Evolutionary conservation across 2,888 invertebrate genomes (phyloP).

Genomic region (Saturnia pavonia): DNA sequence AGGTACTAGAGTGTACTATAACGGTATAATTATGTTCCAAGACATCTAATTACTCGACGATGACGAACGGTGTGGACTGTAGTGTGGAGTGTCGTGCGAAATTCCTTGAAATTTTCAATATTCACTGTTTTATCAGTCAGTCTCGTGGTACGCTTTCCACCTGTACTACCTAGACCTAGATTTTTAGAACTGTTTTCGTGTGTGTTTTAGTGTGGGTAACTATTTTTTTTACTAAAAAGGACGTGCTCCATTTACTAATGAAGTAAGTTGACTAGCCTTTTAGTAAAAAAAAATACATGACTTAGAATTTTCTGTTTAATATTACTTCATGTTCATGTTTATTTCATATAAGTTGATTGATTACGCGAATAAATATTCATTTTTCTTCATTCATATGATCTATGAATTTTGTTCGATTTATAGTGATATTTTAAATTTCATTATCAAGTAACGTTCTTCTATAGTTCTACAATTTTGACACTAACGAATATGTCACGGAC

Average conservation of each 20-base stretch:
- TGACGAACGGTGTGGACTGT: conserved; percentile 68
- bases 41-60: conserved; percentile 64
- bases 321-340: neutral
- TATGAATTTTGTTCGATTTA: neutral
- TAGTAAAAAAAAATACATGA: no score
- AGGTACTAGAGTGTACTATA: neutral
- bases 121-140: conserved; percentile 48
- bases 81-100: conserved; percentile 70
- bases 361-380: neutral
- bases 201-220: neutral
- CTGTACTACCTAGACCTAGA: conserved; percentile 28
- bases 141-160: conserved; percentile 47
- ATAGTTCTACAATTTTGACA: neutral
- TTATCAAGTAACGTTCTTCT: neutral
- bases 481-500: neutral
- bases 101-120: conserved; percentile 68
- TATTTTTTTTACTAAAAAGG: neutral
- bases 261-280: neutral
- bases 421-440: neutral
- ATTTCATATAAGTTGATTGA: neutral
- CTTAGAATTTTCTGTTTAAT: neutral
- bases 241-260: neutral
- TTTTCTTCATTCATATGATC: no score
- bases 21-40: neutral
- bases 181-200: conserved; percentile 32